phyloP scores from a whole-genome alignment of 2,797 vertebrate genomes.

The Synaphobranchus kaupii region DNA sequence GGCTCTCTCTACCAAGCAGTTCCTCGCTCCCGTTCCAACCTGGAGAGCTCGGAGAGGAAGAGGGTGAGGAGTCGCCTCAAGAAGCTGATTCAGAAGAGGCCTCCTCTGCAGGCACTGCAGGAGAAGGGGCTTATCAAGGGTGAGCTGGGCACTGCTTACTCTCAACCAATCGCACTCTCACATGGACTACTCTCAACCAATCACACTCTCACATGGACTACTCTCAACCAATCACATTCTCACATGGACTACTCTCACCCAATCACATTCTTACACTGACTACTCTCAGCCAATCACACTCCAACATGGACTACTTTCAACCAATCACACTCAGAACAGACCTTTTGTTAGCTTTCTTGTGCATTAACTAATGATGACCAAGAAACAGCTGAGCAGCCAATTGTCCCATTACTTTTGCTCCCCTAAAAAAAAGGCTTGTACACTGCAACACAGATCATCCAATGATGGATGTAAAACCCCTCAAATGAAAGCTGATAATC shows the following conservation, averaged over 20 bases:
- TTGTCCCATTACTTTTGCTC: too few relatives aligned
- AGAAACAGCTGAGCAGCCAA: too few relatives aligned
- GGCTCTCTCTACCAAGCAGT: constrained; percentile 59
- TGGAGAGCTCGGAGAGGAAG: constrained; percentile 80
- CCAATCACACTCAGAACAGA: background rate
- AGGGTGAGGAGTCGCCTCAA: constrained; percentile 84
- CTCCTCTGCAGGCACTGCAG: constrained; percentile 85
- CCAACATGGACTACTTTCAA: background rate
- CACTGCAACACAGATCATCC: too few relatives aligned
- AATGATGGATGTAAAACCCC: too few relatives aligned
- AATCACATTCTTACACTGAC: background rate
- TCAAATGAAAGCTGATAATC: too few relatives aligned
- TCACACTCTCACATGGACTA: background rate
- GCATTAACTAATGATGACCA: too few relatives aligned
- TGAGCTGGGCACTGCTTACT: constrained; percentile 40
- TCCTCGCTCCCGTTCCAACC: constrained; percentile 73
- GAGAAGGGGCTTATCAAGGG: constrained; percentile 91
- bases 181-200: background rate
- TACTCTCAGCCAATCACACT: background rate
- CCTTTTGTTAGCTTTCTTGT: too few relatives aligned
- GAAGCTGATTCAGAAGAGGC: constrained; percentile 85
- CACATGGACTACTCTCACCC: background rate
- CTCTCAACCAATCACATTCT: background rate
- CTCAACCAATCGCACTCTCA: constrained; percentile 5
- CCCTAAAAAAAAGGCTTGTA: too few relatives aligned